Evolutionary conservation across 2,797 vertebrate species (phyloP).

Genomic region (Phataginus tetradactyla): DNA sequence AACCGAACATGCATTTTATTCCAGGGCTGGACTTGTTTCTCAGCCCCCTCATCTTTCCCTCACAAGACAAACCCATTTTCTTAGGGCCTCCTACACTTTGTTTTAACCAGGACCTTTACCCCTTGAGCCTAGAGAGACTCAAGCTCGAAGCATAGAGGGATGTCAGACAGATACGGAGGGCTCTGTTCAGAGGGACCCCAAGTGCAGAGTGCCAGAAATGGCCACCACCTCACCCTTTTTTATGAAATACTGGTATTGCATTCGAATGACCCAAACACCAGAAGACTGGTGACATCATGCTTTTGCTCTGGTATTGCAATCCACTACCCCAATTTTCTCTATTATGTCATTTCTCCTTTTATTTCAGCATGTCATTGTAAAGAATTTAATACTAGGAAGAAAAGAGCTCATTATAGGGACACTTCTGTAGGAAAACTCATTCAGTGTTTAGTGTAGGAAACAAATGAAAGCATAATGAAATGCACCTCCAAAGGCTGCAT

Average conservation of each 20-base stretch:
- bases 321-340: background rate
- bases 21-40: background rate
- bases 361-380: background rate
- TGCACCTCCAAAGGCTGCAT: background rate
- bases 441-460: slow-evolving; percentile 52
- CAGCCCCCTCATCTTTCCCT: background rate
- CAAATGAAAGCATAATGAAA: background rate
- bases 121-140: background rate
- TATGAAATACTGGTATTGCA: background rate
- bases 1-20: background rate
- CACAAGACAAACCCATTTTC: background rate
- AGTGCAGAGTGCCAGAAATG: background rate
- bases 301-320: background rate
- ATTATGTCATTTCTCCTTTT: background rate
- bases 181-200: background rate
- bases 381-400: background rate
- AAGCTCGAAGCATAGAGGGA: background rate
- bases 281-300: background rate
- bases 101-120: background rate
- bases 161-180: background rate
- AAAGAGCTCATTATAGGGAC: background rate
- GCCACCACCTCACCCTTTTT: background rate
- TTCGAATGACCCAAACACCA: background rate
- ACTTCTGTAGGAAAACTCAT: background rate
- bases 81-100: background rate